phyloP scores from a whole-genome alignment of 2,888 invertebrate genomes.

The Zaprionus bogoriensis region DNA sequence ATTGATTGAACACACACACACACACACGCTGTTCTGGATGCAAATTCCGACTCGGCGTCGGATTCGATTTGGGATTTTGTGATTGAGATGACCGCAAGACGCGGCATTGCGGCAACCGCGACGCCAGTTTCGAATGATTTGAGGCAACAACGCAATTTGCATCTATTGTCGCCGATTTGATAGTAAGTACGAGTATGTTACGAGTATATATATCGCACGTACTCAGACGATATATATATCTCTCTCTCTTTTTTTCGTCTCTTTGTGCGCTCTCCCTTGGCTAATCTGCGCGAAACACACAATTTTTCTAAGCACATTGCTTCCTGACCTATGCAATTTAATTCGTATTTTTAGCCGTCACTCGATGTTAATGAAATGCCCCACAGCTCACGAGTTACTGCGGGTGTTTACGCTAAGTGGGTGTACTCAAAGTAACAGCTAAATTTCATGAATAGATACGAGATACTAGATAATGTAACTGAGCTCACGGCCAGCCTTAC shows the following conservation, averaged over 20 bases:
- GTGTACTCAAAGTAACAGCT: no score
- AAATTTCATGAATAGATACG: not conserved
- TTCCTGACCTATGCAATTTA: constrained; percentile 46
- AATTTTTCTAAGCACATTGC: constrained; percentile 14
- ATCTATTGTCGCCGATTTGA: constrained; percentile 32
- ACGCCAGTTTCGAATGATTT: constrained; percentile 15
- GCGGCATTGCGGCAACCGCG: constrained; percentile 26
- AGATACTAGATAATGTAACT: not conserved
- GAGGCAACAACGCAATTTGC: constrained; percentile 52
- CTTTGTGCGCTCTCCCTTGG: not conserved
- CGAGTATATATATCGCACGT: not conserved
- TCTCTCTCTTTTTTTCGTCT: constrained; percentile 16
- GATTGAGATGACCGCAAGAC: constrained; percentile 28
- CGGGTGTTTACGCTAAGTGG: not conserved
- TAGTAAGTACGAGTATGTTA: not conserved
- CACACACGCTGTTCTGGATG: not conserved
- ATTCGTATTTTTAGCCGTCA: constrained; percentile 36
- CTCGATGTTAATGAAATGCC: constrained; percentile 13
- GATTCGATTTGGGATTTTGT: not conserved
- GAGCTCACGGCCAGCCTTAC: not conserved
- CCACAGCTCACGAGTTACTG: not conserved
- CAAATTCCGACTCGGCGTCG: not conserved
- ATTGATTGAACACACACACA: constrained; percentile 4
- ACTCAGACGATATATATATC: not conserved
- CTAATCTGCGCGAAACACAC: no score